Conservation (phyloP, 64 coral and sea anemone species). For the Porites lutea region DNA sequence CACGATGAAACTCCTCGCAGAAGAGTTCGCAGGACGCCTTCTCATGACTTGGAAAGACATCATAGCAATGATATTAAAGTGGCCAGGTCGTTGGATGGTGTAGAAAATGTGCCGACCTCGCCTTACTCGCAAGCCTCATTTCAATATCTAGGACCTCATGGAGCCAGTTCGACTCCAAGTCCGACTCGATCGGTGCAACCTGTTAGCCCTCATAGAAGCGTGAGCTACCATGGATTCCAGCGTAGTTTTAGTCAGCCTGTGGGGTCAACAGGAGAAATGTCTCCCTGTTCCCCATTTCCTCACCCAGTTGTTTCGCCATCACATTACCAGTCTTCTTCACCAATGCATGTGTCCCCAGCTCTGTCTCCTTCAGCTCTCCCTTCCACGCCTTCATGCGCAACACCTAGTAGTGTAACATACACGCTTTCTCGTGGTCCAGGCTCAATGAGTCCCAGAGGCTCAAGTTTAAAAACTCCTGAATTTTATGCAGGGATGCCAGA, state of each 20-base stretch:
- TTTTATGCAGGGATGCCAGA: slow-evolving; percentile 81
- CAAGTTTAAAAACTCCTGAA: slow-evolving; percentile 56
- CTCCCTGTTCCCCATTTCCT: slow-evolving; percentile 73
- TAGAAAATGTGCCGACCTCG: slow-evolving; percentile 87
- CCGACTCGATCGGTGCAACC: slow-evolving; percentile 68
- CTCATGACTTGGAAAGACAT: slow-evolving; percentile 92
- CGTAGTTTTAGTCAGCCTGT: slow-evolving; percentile 67
- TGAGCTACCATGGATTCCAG: slow-evolving; percentile 62
- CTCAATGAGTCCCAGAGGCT: slow-evolving; percentile 33
- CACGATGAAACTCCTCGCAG: slow-evolving; percentile 98
- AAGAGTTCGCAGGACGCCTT: slow-evolving; percentile 91
- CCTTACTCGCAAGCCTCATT: slow-evolving; percentile 85
- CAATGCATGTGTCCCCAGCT: slow-evolving; percentile 71
- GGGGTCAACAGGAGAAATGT: slow-evolving; percentile 75
- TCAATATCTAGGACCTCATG: slow-evolving; percentile 64
- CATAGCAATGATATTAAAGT: slow-evolving; percentile 79
- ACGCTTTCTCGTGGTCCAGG: slow-evolving; percentile 82
- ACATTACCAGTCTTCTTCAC: slow-evolving; percentile 79
- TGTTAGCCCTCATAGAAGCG: slow-evolving; percentile 77
- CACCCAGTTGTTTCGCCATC: slow-evolving; percentile 91
- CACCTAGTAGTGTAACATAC: slow-evolving; percentile 73
- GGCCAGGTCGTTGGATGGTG: slow-evolving; percentile 70
- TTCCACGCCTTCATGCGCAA: slow-evolving; percentile 88
- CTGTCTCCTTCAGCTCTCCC: slow-evolving; percentile 77
- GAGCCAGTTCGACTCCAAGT: slow-evolving; percentile 38